Evolutionary conservation across 2,113 vertebrate genomes (phyloP), one percentile per base, ranked within the genome.

Genomic region (Chaenocephalus aceratus): DNA sequence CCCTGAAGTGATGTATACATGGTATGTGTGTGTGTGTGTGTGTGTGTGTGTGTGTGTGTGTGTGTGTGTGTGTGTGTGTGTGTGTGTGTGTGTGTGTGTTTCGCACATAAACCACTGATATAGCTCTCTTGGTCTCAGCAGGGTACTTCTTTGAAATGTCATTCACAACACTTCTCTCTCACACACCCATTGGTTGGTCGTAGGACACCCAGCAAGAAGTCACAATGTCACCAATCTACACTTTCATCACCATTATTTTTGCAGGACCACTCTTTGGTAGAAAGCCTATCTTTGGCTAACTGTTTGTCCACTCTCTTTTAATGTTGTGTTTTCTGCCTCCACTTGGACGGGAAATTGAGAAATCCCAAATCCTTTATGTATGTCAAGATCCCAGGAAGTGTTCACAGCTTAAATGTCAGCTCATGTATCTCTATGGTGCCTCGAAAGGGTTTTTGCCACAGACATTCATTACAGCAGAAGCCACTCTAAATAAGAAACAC

Each of bases 71-170:
- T n/a, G 49, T 36, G 15, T 63, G 23, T 66, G 41, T 68, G 72
- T 69, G 75, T 64, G 59, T 80, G 48, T 63, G 41, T 36, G 15
- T 30, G 30, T 30, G 30, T 30, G 30, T 30, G 3, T 30, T 3
- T 3, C 3, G 30, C 30, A 30, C 59, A 70, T 36, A 36, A 67
- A 86, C 51, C 66, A 66, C 51, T 48, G 74, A 56, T 75, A 84
- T 77, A 73, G 72, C 70, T 56, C 65, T 71, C 63, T 77, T 67
- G 63, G 66, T 91, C 75, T 45, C 83, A 88, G 83, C 23, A 48
- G 86, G 72, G 60, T 21, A 68, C 72, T 75, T 82, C 62, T 89
- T 90, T 86, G 56, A 86, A 88, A 85, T 89, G 84, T 80, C 82
- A 91, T 79, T 84, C 68, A 46, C 61, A 68, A 70, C 69, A 79